phyloP scores from a whole-genome alignment of 2,113 vertebrate genomes.

The Oncorhynchus masou region DNA sequence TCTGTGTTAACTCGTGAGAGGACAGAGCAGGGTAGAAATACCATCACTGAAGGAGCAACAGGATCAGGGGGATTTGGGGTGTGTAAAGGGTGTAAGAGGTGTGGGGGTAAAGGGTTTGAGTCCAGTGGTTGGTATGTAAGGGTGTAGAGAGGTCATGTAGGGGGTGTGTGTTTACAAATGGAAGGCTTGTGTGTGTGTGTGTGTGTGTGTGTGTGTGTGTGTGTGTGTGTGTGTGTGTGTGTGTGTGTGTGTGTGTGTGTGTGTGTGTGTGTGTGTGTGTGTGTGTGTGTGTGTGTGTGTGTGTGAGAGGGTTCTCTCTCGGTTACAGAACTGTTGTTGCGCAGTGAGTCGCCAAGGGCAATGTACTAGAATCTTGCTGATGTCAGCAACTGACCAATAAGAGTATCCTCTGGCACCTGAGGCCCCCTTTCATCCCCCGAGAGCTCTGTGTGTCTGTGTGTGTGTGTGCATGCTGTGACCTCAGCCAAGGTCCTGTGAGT shows the following conservation, averaged over 20 bases:
- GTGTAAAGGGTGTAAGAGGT: slow-evolving; percentile 3
- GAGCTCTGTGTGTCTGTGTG: background rate
- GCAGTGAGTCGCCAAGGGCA: slow-evolving; percentile 20
- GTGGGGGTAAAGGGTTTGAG: background rate
- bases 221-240: no score
- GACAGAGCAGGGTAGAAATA: slow-evolving; percentile 48
- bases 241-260: background rate
- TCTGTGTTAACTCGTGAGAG: slow-evolving; percentile 26
- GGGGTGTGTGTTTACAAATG: background rate
- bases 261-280: slow-evolving; percentile 16
- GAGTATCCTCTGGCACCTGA: slow-evolving; percentile 22
- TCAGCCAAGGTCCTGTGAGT: no score
- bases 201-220: background rate
- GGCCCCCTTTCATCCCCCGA: slow-evolving; percentile 12
- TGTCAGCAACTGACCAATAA: slow-evolving; percentile 9
- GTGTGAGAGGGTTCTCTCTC: background rate
- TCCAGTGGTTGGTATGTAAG: background rate
- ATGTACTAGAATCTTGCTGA: slow-evolving; percentile 20
- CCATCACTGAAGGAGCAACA: slow-evolving; percentile 5
- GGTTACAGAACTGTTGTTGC: background rate
- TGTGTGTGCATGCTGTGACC: background rate
- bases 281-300: background rate
- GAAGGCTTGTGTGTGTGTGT: background rate
- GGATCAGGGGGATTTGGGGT: background rate
- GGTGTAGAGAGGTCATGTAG: slow-evolving; percentile 1